Percentiles rank a stretch among this genome's conserved stretches.
Evolutionary conservation across 2,113 vertebrate species (phyloP).

Genomic region (Pterocles gutturalis): DNA sequence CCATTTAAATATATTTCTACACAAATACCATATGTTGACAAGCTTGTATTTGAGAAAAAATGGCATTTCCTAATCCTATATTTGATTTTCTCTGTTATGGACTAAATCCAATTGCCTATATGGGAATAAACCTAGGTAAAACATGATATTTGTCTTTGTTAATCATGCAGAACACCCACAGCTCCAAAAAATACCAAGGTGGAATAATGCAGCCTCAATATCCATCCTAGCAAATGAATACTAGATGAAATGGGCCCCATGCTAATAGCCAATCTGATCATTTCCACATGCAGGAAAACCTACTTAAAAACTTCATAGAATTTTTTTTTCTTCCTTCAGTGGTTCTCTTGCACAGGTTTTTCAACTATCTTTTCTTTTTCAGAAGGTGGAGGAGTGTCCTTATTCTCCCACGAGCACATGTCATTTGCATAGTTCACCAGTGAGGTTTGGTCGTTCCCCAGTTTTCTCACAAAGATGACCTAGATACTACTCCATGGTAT

Average conservation of each 20-base stretch:
- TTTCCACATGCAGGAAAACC: background rate
- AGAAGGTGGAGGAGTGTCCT: background rate
- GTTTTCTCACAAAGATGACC: background rate
- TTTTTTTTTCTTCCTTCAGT: background rate
- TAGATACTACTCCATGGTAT: background rate
- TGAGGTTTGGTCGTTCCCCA: background rate
- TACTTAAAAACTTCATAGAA: background rate
- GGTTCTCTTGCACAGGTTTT: background rate
- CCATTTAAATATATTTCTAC: conserved; percentile 32
- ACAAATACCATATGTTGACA: conserved; percentile 23
- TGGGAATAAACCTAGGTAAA: conserved; percentile 39
- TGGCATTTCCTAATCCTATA: conserved; percentile 33
- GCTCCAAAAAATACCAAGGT: background rate
- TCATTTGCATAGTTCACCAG: background rate
- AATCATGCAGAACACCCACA: conserved; percentile 17
- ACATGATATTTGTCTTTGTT: conserved; percentile 52
- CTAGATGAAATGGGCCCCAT: background rate
- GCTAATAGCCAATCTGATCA: background rate
- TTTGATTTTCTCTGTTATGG: conserved; percentile 49
- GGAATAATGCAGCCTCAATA: conserved; percentile 6
- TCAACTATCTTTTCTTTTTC: background rate
- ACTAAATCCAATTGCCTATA: conserved; percentile 37
- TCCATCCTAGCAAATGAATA: conserved; percentile 9
- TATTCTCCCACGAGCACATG: accelerated
- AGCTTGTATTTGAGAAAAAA: conserved; percentile 51